Evolutionary conservation across 2,888 invertebrate genomes (phyloP), one percentile per base, ranked within the genome.

Genomic region (Catocala sponsa): DNA sequence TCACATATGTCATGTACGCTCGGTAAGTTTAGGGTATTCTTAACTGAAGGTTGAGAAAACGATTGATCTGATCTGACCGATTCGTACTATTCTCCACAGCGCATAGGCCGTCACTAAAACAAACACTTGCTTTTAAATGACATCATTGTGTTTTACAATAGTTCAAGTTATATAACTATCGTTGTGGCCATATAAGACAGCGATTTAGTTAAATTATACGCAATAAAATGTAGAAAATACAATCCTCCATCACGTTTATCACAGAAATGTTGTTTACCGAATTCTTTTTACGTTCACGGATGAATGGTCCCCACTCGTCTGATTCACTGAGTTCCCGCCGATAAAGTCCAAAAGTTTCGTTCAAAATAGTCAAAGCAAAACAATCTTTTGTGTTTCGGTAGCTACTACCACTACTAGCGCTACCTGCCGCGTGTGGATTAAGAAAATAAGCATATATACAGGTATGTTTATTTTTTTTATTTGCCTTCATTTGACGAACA

Each of bases 271-370:
- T 85, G 80, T 84, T 85, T 82, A 80, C 81, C 63, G 74, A 85
- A 81, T 82, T 79, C 81, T 83, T 85, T 84, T 82, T 84, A 74
- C 79, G 68, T 85, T 83, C 69, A 77, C 83, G 80, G 80, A 72
- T 81, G 85, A 84, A 79, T 82, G 69, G 79, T 69, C 70, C 56
- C 69, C 78, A 80, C 78, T 83, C 83, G 77, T 69, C 78, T 82
- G 85, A 80, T 79, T 86, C 83, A 80, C 70, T 76, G 79, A 78
- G 74, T 79, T 76, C 79, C 61, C 60, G 67, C 68, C 76, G 85
- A 84, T 85, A 80, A 81, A 72, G 77, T 80, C 78, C 74, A 65
- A 79, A 83, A 84, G 67, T 82, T 84, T 81, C 74, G 72, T 66
- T 72, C 67, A 65, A 74, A 78, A 74, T 80, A 80, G 74, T 81